phyloP scores from a whole-genome alignment of 64 coral and sea anemone species.

The Stichodactyla helianthus region DNA sequence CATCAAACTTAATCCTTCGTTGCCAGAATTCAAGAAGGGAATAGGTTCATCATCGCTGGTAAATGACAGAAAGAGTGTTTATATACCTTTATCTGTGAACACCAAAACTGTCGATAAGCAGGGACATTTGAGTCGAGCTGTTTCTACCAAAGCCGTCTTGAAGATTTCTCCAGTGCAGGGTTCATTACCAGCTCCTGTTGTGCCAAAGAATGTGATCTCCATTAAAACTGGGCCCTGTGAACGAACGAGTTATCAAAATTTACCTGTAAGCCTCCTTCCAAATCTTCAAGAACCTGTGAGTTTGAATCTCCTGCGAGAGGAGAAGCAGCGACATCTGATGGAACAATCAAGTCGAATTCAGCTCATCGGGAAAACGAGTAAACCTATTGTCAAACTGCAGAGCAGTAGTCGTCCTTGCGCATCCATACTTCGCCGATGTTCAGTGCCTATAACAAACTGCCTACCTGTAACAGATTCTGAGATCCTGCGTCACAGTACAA shows the following conservation, averaged over 20 bases:
- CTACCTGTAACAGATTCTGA: background rate
- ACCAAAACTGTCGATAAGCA: background rate
- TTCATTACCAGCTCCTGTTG: background rate
- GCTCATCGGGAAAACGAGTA: background rate
- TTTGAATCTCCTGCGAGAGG: background rate
- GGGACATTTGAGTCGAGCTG: background rate
- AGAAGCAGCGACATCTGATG: background rate
- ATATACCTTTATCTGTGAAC: background rate
- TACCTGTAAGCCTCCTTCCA: background rate
- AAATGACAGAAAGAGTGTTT: background rate
- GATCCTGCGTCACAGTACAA: background rate
- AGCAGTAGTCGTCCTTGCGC: background rate
- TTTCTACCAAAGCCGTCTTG: constrained; percentile 9
- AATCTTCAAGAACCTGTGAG: background rate
- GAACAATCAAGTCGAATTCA: background rate
- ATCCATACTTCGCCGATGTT: background rate
- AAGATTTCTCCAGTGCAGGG: constrained; percentile 3
- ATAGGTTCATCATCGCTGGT: background rate
- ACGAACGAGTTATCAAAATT: background rate
- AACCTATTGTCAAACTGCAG: background rate
- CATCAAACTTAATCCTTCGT: background rate
- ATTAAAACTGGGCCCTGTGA: background rate
- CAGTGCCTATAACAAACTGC: background rate
- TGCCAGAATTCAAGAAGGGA: background rate
- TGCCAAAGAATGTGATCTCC: background rate